phyloP scores from a whole-genome alignment of 1,140 invertebrate genomes.

The Zaprionus capensis region DNA sequence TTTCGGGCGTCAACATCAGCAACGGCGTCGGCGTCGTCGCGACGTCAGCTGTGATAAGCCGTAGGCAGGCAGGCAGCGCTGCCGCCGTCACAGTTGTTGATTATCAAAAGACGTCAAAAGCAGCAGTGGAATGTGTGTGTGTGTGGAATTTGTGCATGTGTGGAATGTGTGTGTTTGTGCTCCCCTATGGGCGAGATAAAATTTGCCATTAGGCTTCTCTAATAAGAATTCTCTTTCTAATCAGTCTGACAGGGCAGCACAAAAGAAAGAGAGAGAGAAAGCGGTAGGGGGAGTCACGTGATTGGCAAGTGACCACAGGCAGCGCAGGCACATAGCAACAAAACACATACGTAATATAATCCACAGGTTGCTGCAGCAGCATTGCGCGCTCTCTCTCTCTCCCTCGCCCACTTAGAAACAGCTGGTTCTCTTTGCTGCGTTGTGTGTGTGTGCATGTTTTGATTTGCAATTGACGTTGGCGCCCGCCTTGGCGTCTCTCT shows the following conservation, averaged over 20 bases:
- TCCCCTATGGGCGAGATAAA: constrained; percentile 34
- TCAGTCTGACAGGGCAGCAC: not conserved
- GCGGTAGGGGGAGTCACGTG: constrained; percentile 21
- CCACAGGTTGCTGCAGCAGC: constrained; percentile 31
- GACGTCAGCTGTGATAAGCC: constrained; percentile 35
- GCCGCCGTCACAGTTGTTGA: constrained; percentile 23
- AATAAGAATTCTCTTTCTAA: not conserved
- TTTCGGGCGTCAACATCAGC: constrained; percentile 42
- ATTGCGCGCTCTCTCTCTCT: not conserved
- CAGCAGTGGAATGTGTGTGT: not conserved
- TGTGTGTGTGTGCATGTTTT: constrained; percentile 36
- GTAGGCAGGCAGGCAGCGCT: not conserved
- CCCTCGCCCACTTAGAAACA: constrained; percentile 13
- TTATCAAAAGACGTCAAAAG: constrained; percentile 56
- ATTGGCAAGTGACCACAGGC: constrained; percentile 32
- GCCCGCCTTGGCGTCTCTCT: constrained; percentile 30
- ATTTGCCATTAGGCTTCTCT: constrained; percentile 34
- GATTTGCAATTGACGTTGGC: constrained; percentile 37
- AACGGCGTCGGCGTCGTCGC: constrained; percentile 14
- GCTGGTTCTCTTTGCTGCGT: constrained; percentile 25
- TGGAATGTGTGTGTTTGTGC: constrained; percentile 21
- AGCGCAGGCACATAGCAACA: constrained; percentile 15
- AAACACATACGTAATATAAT: constrained; percentile 1
- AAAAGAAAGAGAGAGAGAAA: not conserved
- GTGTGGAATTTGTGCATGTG: not conserved